Conservation (phyloP, 2,888 invertebrate species). For the Agrotis segetum region DNA sequence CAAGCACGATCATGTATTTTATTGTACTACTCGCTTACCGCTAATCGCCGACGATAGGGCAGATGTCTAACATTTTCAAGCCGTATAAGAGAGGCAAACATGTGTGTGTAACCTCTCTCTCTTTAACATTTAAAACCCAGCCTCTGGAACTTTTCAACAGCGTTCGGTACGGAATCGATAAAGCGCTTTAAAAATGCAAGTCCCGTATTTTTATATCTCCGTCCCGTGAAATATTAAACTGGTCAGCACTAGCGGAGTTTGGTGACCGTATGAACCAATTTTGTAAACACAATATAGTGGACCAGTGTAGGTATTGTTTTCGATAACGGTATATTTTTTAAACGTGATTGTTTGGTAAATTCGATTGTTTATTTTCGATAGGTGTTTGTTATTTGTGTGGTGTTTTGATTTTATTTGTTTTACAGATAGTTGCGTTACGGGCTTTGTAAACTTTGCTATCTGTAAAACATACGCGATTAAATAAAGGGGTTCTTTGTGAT, state of each 20-base stretch:
- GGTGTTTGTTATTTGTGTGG: conserved; percentile 8
- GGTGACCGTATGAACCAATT: conserved; percentile 57
- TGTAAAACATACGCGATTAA: too few relatives aligned
- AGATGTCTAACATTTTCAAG: not conserved
- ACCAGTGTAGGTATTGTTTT: conserved; percentile 48
- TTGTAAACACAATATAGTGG: conserved; percentile 36
- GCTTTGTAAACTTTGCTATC: too few relatives aligned
- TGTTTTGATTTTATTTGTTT: conserved; percentile 29
- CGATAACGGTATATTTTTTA: conserved; percentile 46
- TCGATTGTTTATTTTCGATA: conserved; percentile 11
- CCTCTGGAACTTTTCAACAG: conserved; percentile 33
- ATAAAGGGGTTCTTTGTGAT: too few relatives aligned
- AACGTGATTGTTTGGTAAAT: conserved; percentile 38
- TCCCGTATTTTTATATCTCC: conserved; percentile 52
- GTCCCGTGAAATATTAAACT: conserved; percentile 40
- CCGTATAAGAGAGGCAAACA: not conserved
- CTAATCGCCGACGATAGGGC: not conserved
- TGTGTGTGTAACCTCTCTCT: conserved; percentile 25
- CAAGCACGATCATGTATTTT: not conserved
- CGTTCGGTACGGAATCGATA: conserved; percentile 54
- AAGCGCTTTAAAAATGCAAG: conserved; percentile 62
- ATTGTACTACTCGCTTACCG: not conserved
- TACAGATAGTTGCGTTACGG: too few relatives aligned
- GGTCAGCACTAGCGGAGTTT: conserved; percentile 40
- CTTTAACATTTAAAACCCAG: conserved; percentile 49